Base-by-base conservation (phyloP, 2,888 invertebrate genomes). In the Eupeodes latifasciatus region DNA sequence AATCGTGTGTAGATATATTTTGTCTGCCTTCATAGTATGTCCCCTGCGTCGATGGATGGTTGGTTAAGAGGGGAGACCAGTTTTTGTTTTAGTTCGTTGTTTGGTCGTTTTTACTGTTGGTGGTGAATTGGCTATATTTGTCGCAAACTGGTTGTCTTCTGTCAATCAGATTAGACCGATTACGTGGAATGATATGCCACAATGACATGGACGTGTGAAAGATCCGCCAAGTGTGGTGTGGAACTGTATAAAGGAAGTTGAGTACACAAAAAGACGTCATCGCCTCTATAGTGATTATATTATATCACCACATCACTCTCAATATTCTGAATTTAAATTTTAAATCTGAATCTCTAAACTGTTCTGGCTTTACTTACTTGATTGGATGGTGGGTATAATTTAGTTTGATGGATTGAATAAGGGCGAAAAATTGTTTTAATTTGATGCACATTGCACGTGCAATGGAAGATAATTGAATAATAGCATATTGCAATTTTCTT, bases 91-190 rank as follows among this genome's bases (percentile, higher is more conserved):
- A 27, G 27, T 67, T 57, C 11, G 7, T 55, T 5, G 11, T 4
- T 55, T 14, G 57, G 3, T 16, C n/a, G 14, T 53, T 36, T 36
- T 69, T 55, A 69, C 55, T 71, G 72, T 72, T 72, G 72, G 57
- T 72, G 57, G 72, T 47, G 76, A 84, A 87, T 87, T 88, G 85
- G 77, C 88, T 81, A 85, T 88, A 88, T 88, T 78, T 81, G 88
- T 88, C 85, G 67, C 75, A 71, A 67, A 88, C 88, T 19, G 74
- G 78, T 64, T 84, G 88, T 85, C 88, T 77, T 66, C 85, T 88
- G 88, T 88, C 88, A 88, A 79, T 88, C 81, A 85, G 81, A 85
- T 88, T 85, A 85, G 81, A 88, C 74, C 67, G 81, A 85, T 85
- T 88, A 88, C 72, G 88, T 75, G 77, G 64, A 88, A 81, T 85